Conservation (phyloP, 2,113 vertebrate species). For the Circaetus gallicus region DNA sequence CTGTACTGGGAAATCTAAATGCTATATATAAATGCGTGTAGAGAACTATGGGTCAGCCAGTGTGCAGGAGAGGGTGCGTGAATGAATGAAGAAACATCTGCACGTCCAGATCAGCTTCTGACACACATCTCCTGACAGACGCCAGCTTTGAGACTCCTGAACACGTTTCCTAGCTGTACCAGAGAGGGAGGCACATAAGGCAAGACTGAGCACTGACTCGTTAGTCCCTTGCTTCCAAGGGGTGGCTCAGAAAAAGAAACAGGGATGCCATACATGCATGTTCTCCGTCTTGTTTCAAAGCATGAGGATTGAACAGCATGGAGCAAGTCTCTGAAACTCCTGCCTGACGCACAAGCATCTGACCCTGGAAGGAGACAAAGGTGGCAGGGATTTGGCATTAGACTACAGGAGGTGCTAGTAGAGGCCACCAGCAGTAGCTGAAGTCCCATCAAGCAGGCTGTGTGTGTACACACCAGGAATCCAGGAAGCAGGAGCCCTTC, state of each 20-base stretch:
- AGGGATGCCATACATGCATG: too few relatives aligned
- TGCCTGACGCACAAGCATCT: not conserved
- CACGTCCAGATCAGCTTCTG: not conserved
- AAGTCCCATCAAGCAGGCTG: not conserved
- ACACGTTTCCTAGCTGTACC: not conserved
- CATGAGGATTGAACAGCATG: not conserved
- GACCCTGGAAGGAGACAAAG: not conserved
- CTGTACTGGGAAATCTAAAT: not conserved
- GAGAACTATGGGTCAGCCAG: not conserved
- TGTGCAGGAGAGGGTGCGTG: not conserved
- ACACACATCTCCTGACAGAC: not conserved
- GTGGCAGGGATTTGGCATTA: not conserved
- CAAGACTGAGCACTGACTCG: not conserved
- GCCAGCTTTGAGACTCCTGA: not conserved
- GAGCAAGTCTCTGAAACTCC: not conserved
- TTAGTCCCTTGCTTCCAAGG: not conserved
- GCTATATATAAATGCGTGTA: not conserved
- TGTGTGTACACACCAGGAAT: not conserved
- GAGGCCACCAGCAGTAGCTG: not conserved
- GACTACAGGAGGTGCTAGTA: not conserved
- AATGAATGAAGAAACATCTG: not conserved
- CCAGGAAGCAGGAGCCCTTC: not conserved
- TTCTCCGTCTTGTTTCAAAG: not conserved
- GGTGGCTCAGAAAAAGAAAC: not conserved
- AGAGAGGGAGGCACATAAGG: not conserved